Evolutionary conservation across 2,113 vertebrate genomes (phyloP).

Genomic region (Pelecanoides urinatrix): DNA sequence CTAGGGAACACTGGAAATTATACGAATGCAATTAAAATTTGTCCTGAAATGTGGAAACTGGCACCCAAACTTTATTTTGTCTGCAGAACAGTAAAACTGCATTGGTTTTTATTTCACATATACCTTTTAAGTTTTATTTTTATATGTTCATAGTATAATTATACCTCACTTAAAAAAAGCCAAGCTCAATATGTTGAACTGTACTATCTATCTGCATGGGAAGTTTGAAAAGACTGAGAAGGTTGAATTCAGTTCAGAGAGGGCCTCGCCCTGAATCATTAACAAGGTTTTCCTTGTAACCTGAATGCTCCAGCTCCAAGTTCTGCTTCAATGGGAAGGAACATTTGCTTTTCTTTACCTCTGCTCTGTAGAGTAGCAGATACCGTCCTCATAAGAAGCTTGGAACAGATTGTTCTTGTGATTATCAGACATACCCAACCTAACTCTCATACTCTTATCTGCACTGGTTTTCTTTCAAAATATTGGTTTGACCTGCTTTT

Average conservation of each 20-base stretch:
- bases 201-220: not conserved
- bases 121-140: not conserved
- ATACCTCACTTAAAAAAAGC: not conserved
- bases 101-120: not conserved
- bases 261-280: not conserved
- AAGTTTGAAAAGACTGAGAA: not conserved
- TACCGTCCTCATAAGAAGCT: not conserved
- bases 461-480: not conserved
- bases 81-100: not conserved
- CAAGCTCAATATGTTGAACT: not conserved
- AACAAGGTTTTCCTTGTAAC: not conserved
- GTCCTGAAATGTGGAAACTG: not conserved
- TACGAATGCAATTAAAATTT: not conserved
- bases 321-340: not conserved
- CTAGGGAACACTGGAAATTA: not conserved
- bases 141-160: not conserved
- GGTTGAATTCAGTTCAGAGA: not conserved
- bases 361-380: not conserved
- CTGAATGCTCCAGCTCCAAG: not conserved
- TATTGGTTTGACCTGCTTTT: not conserved
- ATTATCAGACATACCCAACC: not conserved
- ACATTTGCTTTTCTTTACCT: not conserved
- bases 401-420: not conserved
- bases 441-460: not conserved
- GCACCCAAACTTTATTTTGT: not conserved